Evolutionary conservation across 2,888 invertebrate genomes (phyloP).

Genomic region (Catonia carolina): DNA sequence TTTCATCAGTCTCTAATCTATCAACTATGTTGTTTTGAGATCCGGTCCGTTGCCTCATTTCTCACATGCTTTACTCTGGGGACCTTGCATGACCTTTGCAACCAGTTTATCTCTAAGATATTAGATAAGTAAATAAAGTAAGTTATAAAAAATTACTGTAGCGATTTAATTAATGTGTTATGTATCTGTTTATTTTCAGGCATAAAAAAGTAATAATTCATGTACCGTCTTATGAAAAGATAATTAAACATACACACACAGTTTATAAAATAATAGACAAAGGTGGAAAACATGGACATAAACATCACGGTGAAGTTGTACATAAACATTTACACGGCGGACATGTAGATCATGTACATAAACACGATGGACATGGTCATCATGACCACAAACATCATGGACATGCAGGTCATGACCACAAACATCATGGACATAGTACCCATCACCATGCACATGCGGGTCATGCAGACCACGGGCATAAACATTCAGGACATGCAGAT

Average conservation of each 20-base stretch:
- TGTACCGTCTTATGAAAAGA: constrained; percentile 60
- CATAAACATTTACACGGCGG: constrained; percentile 36
- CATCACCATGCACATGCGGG: constrained; percentile 36
- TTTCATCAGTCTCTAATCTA: too few relatives aligned
- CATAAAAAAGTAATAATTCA: constrained; percentile 60
- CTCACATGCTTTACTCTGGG: too few relatives aligned
- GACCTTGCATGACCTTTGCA: too few relatives aligned
- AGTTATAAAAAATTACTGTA: too few relatives aligned
- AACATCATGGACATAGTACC: constrained; percentile 30
- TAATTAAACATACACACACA: constrained; percentile 63
- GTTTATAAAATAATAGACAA: constrained; percentile 55
- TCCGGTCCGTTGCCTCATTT: too few relatives aligned
- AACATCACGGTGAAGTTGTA: constrained; percentile 34
- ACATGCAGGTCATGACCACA: constrained; percentile 30
- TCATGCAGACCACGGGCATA: constrained; percentile 38
- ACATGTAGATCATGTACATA: constrained; percentile 34
- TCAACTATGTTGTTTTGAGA: too few relatives aligned
- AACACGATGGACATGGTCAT: constrained; percentile 32
- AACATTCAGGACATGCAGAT: constrained; percentile 42
- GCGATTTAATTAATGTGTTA: too few relatives aligned
- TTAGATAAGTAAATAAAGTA: too few relatives aligned
- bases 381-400: constrained; percentile 32
- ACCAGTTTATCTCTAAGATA: too few relatives aligned
- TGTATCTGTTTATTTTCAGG: too few relatives aligned
- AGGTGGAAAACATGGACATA: constrained; percentile 28